Percentiles rank a stretch among this genome's conserved stretches.
These are phyloP conservation scores for Gymnarchus niloticus DNA, from an alignment of 2,113 vertebrate genomes.

Conservation along the genomic window DNA sequence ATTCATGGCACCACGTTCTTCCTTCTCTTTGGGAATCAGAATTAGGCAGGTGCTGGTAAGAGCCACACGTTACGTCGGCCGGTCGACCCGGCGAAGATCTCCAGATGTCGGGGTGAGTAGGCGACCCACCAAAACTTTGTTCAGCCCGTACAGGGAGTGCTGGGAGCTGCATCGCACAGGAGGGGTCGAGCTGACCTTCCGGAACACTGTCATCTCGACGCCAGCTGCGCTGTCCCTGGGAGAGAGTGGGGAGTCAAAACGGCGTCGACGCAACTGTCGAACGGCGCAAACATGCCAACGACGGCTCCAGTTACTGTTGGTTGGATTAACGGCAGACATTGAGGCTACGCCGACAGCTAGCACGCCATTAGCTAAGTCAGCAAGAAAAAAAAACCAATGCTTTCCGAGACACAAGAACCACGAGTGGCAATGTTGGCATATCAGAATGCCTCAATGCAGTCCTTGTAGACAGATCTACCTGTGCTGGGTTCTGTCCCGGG, in stretches of 20 bases:
- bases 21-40: background rate
- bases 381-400: background rate
- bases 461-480: slow-evolving; percentile 50
- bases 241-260: background rate
- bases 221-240: slow-evolving; percentile 73
- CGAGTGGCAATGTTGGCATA: background rate
- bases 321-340: background rate
- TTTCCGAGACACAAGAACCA: background rate
- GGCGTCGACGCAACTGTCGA: background rate
- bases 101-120: accelerated
- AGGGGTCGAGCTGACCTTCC: slow-evolving; percentile 81
- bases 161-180: slow-evolving; percentile 85
- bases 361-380: background rate
- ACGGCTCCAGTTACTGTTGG: background rate
- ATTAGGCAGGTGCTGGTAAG: background rate
- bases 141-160: slow-evolving; percentile 82
- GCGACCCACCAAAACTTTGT: slow-evolving; percentile 79
- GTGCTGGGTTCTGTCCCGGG: slow-evolving; percentile 60
- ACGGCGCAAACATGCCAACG: background rate
- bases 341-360: background rate
- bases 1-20: background rate
- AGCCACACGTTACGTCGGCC: background rate
- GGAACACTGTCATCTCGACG: slow-evolving; percentile 85
- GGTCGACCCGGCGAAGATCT: background rate
- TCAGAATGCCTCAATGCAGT: background rate